Conservation (phyloP, 1,140 invertebrate genomes). For the Gryon sp. region DNA sequence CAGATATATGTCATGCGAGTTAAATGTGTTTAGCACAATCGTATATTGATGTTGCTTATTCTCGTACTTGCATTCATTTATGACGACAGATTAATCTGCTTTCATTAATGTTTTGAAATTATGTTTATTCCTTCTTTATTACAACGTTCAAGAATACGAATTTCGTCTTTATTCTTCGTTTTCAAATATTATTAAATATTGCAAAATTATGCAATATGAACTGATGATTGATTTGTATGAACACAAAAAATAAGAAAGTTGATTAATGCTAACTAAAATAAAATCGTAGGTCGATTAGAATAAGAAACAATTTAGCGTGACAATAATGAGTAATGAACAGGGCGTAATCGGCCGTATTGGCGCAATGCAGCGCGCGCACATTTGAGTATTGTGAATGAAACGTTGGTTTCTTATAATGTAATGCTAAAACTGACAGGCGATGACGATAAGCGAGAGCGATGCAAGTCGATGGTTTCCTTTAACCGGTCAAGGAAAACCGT, state of each 20-base stretch:
- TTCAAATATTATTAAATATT: no score
- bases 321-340: constrained; percentile 10
- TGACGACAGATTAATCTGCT: no score
- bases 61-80: no score
- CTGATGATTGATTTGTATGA: no score
- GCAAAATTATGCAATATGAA: no score
- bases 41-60: no score
- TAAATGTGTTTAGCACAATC: constrained; percentile 3
- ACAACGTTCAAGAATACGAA: no score
- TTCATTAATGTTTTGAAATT: no score
- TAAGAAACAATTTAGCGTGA: background rate
- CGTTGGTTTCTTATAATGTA: constrained; percentile 38
- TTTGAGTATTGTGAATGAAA: constrained; percentile 51
- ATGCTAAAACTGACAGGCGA: constrained; percentile 10
- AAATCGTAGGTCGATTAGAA: constrained; percentile 1
- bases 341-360: constrained; percentile 13
- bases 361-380: background rate
- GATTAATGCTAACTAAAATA: no score
- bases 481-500: constrained; percentile 62
- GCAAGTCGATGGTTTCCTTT: constrained; percentile 48
- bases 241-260: no score
- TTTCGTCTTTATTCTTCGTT: no score
- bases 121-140: no score
- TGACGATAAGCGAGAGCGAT: constrained; percentile 46
- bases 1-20: constrained; percentile 5